Conservation (phyloP, 2,888 invertebrate genomes). For the Boloria euphrosyne region DNA sequence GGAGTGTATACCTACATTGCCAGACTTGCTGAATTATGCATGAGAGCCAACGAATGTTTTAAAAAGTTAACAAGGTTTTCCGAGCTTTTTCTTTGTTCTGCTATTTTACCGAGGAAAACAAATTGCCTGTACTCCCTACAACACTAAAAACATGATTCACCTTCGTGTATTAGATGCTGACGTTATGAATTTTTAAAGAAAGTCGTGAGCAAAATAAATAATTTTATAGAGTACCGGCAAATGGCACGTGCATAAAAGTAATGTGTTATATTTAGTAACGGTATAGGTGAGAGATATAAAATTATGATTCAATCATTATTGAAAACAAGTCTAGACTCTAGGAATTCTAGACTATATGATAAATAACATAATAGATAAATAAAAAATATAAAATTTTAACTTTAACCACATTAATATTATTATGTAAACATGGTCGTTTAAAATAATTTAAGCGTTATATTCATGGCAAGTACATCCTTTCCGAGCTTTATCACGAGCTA, state of each 20-base stretch:
- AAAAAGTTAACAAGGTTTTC: conserved; percentile 80
- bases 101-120: conserved; percentile 67
- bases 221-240: conserved; percentile 34
- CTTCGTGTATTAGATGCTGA: conserved; percentile 40
- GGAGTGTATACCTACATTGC: conserved; percentile 45
- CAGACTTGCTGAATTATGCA: conserved; percentile 71
- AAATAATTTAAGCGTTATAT: conserved; percentile 7
- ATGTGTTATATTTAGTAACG: conserved; percentile 28
- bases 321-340: not conserved
- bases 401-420: no score
- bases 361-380: no score
- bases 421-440: not conserved
- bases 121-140: conserved; percentile 61
- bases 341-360: no score
- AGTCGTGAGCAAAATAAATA: conserved; percentile 33
- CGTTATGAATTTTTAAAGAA: conserved; percentile 40
- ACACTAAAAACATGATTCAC: conserved; percentile 47
- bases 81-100: conserved; percentile 75
- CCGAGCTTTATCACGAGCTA: conserved; percentile 38
- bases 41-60: conserved; percentile 74
- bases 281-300: conserved; percentile 5
- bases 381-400: no score
- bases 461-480: conserved; percentile 16
- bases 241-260: conserved; percentile 31
- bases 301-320: conserved; percentile 18